phyloP scores from a whole-genome alignment of 2,888 invertebrate species.

The Mycogona germanica region DNA sequence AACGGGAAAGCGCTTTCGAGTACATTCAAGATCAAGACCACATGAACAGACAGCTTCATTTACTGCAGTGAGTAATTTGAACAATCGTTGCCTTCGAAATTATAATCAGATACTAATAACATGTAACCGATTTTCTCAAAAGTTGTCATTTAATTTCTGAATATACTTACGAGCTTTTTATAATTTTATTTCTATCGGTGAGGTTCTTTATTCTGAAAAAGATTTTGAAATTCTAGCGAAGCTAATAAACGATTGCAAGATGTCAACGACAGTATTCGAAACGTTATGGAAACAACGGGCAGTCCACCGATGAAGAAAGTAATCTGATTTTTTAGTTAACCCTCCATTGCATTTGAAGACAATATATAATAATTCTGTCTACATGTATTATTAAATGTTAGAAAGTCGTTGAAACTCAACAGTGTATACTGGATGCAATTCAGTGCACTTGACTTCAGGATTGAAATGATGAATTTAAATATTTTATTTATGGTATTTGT shows the following conservation, averaged over 20 bases:
- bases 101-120: background rate
- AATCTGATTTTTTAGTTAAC: background rate
- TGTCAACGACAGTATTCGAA: constrained; percentile 44
- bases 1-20: constrained; percentile 38
- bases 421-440: too few species aligned
- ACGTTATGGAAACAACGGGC: constrained; percentile 32
- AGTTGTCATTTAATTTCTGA: too few species aligned
- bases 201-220: background rate
- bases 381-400: too few species aligned
- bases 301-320: background rate
- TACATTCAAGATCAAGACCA: constrained; percentile 43
- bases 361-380: too few species aligned
- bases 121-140: background rate
- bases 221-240: constrained; percentile 39
- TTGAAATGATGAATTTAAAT: too few species aligned
- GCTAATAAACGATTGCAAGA: constrained; percentile 45
- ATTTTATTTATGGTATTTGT: background rate
- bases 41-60: constrained; percentile 41
- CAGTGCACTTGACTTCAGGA: too few species aligned
- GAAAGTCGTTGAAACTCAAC: too few species aligned
- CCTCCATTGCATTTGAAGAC: background rate
- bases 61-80: constrained; percentile 39
- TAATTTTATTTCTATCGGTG: too few species aligned
- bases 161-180: too few species aligned
- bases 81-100: background rate